Percentiles rank a stretch among this genome's conserved stretches.
Conservation (phyloP, 2,888 invertebrate genomes). For the Catocala sponsa region DNA sequence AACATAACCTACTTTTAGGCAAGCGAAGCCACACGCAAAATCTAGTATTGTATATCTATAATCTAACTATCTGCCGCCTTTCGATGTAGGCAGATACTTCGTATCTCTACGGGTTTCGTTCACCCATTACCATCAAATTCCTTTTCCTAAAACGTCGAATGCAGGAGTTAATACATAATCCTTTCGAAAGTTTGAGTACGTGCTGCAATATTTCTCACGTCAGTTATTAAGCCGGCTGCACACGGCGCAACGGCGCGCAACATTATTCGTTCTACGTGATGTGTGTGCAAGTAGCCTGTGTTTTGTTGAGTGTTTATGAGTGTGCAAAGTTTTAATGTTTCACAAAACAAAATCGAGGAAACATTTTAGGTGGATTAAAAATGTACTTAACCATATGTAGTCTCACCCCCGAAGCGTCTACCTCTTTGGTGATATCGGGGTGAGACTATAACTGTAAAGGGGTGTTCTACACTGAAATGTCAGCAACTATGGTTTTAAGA, state of each 20-base stretch:
- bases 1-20: too few species aligned
- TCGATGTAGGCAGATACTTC: background rate
- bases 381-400: too few species aligned
- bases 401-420: too few species aligned
- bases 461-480: too few species aligned
- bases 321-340: background rate
- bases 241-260: constrained; percentile 25
- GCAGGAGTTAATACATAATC: constrained; percentile 19
- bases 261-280: constrained; percentile 16
- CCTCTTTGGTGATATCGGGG: too few species aligned
- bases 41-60: too few species aligned
- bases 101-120: background rate
- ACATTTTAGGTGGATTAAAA: background rate
- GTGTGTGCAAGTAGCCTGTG: constrained; percentile 6
- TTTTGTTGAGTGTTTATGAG: background rate
- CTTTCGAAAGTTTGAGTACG: constrained; percentile 25
- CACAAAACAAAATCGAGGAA: background rate
- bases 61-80: background rate
- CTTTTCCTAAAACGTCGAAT: background rate
- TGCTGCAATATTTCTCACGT: constrained; percentile 61
- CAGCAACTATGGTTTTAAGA: too few species aligned
- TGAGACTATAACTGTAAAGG: too few species aligned
- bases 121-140: background rate
- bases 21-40: too few species aligned
- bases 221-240: constrained; percentile 46